phyloP scores from a whole-genome alignment of 1,140 invertebrate species.

The Drosophila albomicans region DNA sequence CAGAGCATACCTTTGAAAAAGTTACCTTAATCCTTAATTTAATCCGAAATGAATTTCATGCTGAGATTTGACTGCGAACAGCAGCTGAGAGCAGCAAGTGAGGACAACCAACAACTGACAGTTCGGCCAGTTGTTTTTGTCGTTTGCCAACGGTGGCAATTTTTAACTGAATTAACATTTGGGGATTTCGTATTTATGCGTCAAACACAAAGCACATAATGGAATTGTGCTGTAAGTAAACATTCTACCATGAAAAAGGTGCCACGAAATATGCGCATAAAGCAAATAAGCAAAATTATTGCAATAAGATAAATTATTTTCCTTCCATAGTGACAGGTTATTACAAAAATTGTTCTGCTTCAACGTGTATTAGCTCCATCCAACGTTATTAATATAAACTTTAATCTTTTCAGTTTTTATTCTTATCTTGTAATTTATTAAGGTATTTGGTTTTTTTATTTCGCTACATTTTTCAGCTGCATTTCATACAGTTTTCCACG shows the following conservation, averaged over 20 bases:
- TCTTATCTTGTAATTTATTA: not conserved
- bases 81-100: constrained; percentile 1
- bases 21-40: constrained; percentile 75
- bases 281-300: not conserved
- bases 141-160: constrained; percentile 24
- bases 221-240: constrained; percentile 41
- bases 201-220: constrained; percentile 38
- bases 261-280: not conserved
- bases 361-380: no score
- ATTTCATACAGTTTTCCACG: not conserved
- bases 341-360: no score
- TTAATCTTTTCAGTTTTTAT: not conserved
- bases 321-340: no score
- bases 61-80: constrained; percentile 61
- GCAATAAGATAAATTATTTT: not conserved
- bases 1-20: constrained; percentile 51
- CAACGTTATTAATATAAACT: not conserved
- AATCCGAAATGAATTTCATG: constrained; percentile 75
- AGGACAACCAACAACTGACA: constrained; percentile 7
- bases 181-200: constrained; percentile 40
- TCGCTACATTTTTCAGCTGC: not conserved
- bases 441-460: not conserved
- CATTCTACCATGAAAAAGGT: not conserved
- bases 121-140: not conserved
- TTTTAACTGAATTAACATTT: constrained; percentile 53